These are phyloP conservation scores for Thalassarche chlororhynchos DNA, from an alignment of 2,113 vertebrate genomes.

Conservation along the genomic window DNA sequence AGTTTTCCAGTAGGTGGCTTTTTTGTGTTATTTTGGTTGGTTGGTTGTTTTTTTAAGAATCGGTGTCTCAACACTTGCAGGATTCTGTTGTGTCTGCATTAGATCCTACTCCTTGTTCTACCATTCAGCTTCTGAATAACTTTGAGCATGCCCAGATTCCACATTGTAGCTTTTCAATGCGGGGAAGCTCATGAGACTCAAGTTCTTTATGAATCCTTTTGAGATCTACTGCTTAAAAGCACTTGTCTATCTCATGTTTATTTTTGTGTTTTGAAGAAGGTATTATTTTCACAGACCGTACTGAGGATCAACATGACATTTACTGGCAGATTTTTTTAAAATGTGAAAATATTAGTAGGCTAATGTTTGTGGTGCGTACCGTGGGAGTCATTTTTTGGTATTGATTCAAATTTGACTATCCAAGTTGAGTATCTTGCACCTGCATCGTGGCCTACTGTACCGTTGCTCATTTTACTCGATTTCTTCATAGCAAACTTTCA, in stretches of 20 bases:
- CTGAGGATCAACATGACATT: not conserved
- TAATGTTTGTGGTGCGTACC: not conserved
- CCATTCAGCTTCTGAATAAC: not conserved
- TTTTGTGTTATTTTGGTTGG: not conserved
- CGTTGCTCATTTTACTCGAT: not conserved
- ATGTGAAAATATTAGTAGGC: not conserved
- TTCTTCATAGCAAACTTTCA: not conserved
- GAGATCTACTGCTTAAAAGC: not conserved
- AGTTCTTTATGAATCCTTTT: not conserved
- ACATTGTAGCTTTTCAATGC: not conserved
- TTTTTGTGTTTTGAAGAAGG: not conserved
- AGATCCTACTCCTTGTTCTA: not conserved
- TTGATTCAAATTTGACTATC: not conserved
- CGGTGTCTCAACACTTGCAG: not conserved
- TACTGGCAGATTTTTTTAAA: not conserved
- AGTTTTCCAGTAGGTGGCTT: not conserved
- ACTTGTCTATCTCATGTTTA: not conserved
- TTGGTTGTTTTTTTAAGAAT: not conserved
- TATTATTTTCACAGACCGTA: not conserved
- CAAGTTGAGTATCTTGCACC: not conserved
- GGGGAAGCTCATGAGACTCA: not conserved
- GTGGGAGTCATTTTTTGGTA: not conserved
- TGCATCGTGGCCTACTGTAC: not conserved
- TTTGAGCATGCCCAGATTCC: not conserved
- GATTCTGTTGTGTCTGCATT: not conserved